phyloP scores from a whole-genome alignment of 2,888 invertebrate genomes.

The Lottia gigantea region DNA sequence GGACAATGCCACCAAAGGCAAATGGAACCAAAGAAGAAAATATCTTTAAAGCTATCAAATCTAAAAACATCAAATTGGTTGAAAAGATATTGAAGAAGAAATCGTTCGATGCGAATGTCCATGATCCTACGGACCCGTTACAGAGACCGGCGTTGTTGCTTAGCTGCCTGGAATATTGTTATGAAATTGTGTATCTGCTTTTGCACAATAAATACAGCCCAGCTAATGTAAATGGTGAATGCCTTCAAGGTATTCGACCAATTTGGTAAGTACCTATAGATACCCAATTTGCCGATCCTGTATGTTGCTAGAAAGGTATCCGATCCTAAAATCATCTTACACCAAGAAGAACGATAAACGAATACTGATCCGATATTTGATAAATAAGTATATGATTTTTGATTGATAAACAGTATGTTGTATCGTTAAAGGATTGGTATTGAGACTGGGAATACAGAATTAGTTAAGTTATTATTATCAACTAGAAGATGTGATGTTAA shows the following conservation, averaged over 20 bases:
- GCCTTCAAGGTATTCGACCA: constrained; percentile 47
- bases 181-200: constrained; percentile 49
- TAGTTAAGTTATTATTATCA: constrained; percentile 48
- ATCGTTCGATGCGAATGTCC: constrained; percentile 41
- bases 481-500: constrained; percentile 57
- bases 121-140: constrained; percentile 39
- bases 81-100: constrained; percentile 42
- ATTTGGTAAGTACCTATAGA: constrained; percentile 46
- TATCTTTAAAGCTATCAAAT: constrained; percentile 27
- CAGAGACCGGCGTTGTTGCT: constrained; percentile 50
- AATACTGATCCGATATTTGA: too few relatives aligned
- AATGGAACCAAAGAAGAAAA: neutral
- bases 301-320: too few relatives aligned
- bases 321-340: too few relatives aligned
- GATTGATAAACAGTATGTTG: too few relatives aligned
- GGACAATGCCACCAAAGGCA: neutral
- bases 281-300: too few relatives aligned
- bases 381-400: too few relatives aligned
- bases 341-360: too few relatives aligned
- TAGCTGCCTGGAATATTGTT: constrained; percentile 45
- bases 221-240: constrained; percentile 54
- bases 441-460: constrained; percentile 46
- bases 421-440: constrained; percentile 52
- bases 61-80: constrained; percentile 24
- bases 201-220: constrained; percentile 45